A percentile compares a stretch with the other conserved stretches of the same genome.
These are phyloP conservation scores for Drosophila equinoxialis DNA, from an alignment of 1,140 invertebrate genomes.

Conservation along the genomic window DNA sequence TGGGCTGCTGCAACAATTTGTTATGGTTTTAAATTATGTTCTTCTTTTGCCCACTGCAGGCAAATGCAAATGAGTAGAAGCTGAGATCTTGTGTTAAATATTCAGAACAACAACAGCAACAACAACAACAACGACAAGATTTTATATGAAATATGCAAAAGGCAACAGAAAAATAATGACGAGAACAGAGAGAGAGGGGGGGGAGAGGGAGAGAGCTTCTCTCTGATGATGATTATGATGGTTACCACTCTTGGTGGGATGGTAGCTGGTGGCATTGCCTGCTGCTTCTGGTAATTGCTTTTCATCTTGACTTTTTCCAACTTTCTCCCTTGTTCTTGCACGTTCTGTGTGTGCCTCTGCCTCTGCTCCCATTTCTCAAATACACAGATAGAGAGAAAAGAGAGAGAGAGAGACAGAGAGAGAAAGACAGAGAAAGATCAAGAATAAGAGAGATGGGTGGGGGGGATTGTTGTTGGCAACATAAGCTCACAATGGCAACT, in stretches of 20 bases:
- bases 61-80: slow-evolving; percentile 50
- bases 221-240: neutral
- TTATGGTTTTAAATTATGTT: slow-evolving; percentile 25
- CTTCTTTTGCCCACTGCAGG: neutral
- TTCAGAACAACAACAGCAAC: slow-evolving; percentile 42
- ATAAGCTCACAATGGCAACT: slow-evolving; percentile 59
- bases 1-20: slow-evolving; percentile 32
- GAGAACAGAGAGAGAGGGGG: slow-evolving; percentile 16
- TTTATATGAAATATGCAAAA: slow-evolving; percentile 57
- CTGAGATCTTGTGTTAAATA: slow-evolving; percentile 46
- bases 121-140: neutral
- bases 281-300: slow-evolving; percentile 40
- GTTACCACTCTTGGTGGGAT: neutral
- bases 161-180: slow-evolving; percentile 33
- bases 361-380: slow-evolving; percentile 41
- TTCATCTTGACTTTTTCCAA: slow-evolving; percentile 30
- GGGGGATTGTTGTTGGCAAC: slow-evolving; percentile 42
- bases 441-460: slow-evolving; percentile 2
- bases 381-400: slow-evolving; percentile 15
- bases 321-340: slow-evolving; percentile 65
- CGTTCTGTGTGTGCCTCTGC: slow-evolving; percentile 32
- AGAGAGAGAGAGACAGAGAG: slow-evolving; percentile 29
- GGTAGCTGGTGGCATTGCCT: neutral
- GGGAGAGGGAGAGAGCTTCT: neutral
- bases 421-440: slow-evolving; percentile 23